phyloP scores from a whole-genome alignment of 1,140 invertebrate genomes.

The Drosophila pseudoobscura region DNA sequence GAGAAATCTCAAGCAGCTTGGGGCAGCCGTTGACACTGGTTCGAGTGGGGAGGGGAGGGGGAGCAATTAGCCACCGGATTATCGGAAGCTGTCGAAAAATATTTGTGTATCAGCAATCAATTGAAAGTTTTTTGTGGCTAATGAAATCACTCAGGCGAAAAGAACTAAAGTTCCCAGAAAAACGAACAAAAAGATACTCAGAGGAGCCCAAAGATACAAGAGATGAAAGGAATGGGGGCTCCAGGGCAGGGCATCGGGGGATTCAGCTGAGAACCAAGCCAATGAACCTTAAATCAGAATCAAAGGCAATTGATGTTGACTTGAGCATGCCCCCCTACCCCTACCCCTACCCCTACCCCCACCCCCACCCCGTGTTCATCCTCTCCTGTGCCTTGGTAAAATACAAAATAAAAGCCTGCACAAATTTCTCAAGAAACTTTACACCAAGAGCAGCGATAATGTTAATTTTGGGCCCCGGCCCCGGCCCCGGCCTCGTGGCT shows the following conservation, averaged over 20 bases:
- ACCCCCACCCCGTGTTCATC: slow-evolving; percentile 5
- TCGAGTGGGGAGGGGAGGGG: not conserved
- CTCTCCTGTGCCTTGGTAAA: too few relatives aligned
- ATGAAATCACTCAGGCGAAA: slow-evolving; percentile 22
- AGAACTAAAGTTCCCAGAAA: slow-evolving; percentile 2
- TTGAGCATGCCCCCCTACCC: slow-evolving; percentile 2
- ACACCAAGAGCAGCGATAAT: slow-evolving; percentile 15
- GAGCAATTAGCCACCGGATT: not conserved
- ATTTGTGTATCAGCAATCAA: slow-evolving; percentile 25
- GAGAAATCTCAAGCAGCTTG: slow-evolving; percentile 2
- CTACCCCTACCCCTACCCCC: not conserved
- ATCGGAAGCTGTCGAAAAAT: slow-evolving; percentile 28
- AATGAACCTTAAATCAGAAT: slow-evolving; percentile 50
- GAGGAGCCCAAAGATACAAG: slow-evolving; percentile 9
- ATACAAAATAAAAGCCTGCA: slow-evolving; percentile 13
- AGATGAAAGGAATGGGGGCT: not conserved
- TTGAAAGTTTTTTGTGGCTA: slow-evolving; percentile 35
- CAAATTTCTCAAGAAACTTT: slow-evolving; percentile 53
- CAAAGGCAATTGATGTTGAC: slow-evolving; percentile 48
- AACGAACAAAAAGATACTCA: not conserved
- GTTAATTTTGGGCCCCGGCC: slow-evolving; percentile 22
- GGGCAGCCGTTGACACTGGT: slow-evolving; percentile 41
- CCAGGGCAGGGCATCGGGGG: too few relatives aligned
- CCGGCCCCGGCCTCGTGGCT: slow-evolving; percentile 8
- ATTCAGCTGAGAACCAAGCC: slow-evolving; percentile 23